These are phyloP conservation scores for Pao palembangensis DNA, from an alignment of 2,113 vertebrate species.

Conservation along the genomic window DNA sequence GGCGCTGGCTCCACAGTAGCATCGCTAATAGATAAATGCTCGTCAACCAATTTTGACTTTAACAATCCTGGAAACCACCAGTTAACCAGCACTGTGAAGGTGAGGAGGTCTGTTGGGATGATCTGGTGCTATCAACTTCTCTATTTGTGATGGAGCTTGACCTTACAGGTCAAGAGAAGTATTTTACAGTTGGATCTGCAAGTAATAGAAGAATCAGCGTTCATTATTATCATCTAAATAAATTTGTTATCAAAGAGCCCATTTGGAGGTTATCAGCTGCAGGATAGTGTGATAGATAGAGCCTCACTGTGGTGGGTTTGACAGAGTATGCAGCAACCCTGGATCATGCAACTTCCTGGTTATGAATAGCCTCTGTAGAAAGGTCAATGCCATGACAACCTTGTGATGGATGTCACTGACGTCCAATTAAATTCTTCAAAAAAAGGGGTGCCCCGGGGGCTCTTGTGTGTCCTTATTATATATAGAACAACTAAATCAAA, in stretches of 20 bases:
- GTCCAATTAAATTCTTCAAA: constrained; percentile 79
- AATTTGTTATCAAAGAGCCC: constrained; percentile 15
- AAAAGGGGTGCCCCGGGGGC: constrained; percentile 67
- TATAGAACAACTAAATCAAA: constrained; percentile 77
- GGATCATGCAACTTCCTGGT: constrained; percentile 77
- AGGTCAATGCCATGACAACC: constrained; percentile 81
- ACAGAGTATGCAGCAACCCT: constrained; percentile 62
- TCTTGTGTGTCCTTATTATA: constrained; percentile 77
- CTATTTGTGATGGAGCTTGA: too few relatives aligned
- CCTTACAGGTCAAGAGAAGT: too few relatives aligned
- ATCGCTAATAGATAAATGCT: too few relatives aligned
- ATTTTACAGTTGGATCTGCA: constrained; percentile 10
- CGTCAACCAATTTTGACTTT: too few relatives aligned
- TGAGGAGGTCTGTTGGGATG: too few relatives aligned
- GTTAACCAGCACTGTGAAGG: too few relatives aligned
- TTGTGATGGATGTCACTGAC: constrained; percentile 78
- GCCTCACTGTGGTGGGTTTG: constrained; percentile 54
- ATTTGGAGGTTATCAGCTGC: constrained; percentile 21
- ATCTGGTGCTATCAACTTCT: too few relatives aligned
- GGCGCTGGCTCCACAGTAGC: too few relatives aligned
- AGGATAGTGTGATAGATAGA: constrained; percentile 40
- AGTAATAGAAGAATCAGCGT: constrained; percentile 6
- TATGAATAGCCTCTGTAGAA: constrained; percentile 78
- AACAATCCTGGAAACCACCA: too few relatives aligned
- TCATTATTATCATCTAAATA: constrained; percentile 31